Conservation (phyloP, 1,140 invertebrate species). For the Limonius californicus region DNA sequence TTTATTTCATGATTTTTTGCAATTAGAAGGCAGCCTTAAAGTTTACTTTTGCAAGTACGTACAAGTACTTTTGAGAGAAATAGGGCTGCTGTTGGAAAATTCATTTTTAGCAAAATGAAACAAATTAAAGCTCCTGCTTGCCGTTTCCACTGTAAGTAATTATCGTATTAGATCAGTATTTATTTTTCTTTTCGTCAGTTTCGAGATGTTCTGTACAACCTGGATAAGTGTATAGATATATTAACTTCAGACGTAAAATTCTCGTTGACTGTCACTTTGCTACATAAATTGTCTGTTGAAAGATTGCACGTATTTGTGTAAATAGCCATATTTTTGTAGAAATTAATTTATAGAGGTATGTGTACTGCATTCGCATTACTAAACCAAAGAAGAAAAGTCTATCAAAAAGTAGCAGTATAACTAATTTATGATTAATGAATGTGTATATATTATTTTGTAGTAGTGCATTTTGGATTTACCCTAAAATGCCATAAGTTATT, state of each 20-base stretch:
- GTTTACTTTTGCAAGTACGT: too few species aligned
- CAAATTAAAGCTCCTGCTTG: too few species aligned
- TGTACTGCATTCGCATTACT: conserved; percentile 22
- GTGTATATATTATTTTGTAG: not conserved
- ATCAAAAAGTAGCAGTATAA: conserved; percentile 24
- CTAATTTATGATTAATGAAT: conserved; percentile 18
- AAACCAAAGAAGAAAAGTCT: conserved; percentile 36
- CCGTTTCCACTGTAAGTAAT: not conserved
- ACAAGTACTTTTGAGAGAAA: too few species aligned
- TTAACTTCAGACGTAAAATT: too few species aligned
- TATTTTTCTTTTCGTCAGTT: not conserved
- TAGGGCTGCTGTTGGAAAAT: too few species aligned
- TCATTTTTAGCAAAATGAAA: too few species aligned
- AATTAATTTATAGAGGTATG: conserved; percentile 23
- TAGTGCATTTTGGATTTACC: conserved; percentile 1
- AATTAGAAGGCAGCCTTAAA: too few species aligned
- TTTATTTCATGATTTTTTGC: too few species aligned
- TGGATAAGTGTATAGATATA: not conserved
- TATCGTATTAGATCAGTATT: not conserved
- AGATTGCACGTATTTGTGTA: conserved; percentile 33
- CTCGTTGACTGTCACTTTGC: too few species aligned
- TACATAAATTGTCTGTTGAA: not conserved
- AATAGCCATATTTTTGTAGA: conserved; percentile 35
- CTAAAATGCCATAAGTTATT: conserved; percentile 12
- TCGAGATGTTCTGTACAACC: not conserved